Percentiles rank a stretch among this genome's conserved stretches.
phyloP scores from a whole-genome alignment of 2,113 vertebrate species.

The Equus przewalskii region DNA sequence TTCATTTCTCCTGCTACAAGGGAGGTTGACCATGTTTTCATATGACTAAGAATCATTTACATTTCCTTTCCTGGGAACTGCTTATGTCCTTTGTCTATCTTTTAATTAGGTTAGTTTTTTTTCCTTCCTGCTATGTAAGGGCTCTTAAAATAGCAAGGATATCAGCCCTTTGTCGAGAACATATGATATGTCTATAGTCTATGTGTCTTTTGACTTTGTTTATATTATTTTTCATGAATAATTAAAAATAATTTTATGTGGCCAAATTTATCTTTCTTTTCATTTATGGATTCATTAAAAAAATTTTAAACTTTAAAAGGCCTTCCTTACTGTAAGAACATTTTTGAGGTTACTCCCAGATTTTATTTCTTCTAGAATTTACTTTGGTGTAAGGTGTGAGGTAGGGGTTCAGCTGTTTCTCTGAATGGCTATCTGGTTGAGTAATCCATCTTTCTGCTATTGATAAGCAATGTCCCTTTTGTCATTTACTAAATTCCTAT shows the following conservation, averaged over 20 bases:
- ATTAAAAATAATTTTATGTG: constrained; percentile 68
- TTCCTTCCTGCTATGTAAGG: constrained; percentile 54
- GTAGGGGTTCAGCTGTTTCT: not conserved
- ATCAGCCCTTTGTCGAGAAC: constrained; percentile 69
- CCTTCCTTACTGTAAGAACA: not conserved
- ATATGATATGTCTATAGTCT: constrained; percentile 54
- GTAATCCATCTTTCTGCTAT: not conserved
- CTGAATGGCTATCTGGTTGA: not conserved
- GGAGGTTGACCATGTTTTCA: constrained; percentile 79
- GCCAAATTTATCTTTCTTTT: constrained; percentile 59
- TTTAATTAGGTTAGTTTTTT: constrained; percentile 75
- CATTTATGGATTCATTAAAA: not conserved
- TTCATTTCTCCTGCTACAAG: constrained; percentile 73
- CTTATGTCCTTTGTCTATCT: constrained; percentile 74
- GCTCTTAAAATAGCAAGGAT: constrained; percentile 76
- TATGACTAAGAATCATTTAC: constrained; percentile 78
- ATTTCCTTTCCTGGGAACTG: constrained; percentile 80
- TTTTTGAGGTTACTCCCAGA: not conserved
- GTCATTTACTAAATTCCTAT: not conserved
- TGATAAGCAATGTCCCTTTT: not conserved
- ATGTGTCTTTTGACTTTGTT: constrained; percentile 76
- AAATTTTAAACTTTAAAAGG: not conserved
- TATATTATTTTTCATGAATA: constrained; percentile 48
- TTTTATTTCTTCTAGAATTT: constrained; percentile 48
- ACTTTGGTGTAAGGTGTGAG: constrained; percentile 4